Percentiles rank a stretch among this genome's conserved stretches.
Evolutionary conservation across 2,888 invertebrate genomes (phyloP).

Genomic region (Philereme vetulata): DNA sequence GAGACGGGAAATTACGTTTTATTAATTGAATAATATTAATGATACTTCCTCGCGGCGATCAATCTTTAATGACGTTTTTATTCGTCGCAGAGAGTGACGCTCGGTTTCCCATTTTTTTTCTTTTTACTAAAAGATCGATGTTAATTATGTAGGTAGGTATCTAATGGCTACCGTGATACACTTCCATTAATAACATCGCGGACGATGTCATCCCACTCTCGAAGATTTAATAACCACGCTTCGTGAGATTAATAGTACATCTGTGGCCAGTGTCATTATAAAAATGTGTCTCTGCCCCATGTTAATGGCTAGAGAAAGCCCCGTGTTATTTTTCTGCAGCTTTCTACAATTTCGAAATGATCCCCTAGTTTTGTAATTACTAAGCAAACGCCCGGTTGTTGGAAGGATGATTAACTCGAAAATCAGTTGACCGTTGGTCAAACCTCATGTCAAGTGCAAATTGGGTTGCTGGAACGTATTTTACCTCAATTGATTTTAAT

Average conservation of each 20-base stretch:
- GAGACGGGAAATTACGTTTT: constrained; percentile 81
- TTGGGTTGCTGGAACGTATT: no score
- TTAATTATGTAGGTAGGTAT: constrained; percentile 69
- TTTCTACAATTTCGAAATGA: constrained; percentile 21
- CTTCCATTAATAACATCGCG: constrained; percentile 80
- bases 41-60: constrained; percentile 79
- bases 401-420: no score
- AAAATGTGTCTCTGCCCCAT: constrained; percentile 53
- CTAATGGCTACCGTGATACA: constrained; percentile 83
- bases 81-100: constrained; percentile 73
- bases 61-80: constrained; percentile 83
- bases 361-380: constrained; percentile 40
- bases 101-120: constrained; percentile 63
- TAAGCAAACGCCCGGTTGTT: no score
- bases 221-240: constrained; percentile 79
- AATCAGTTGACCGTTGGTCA: no score
- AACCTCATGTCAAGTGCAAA: no score
- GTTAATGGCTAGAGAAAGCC: constrained; percentile 17
- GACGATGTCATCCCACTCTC: constrained; percentile 72
- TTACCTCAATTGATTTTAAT: no score
- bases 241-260: constrained; percentile 78
- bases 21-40: constrained; percentile 85
- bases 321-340: constrained; percentile 18
- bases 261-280: constrained; percentile 71
- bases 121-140: constrained; percentile 72